A percentile compares a stretch with the other conserved stretches of the same genome.
Evolutionary conservation across 1,140 invertebrate genomes (phyloP).

Genomic region (Sycophila sp.): DNA sequence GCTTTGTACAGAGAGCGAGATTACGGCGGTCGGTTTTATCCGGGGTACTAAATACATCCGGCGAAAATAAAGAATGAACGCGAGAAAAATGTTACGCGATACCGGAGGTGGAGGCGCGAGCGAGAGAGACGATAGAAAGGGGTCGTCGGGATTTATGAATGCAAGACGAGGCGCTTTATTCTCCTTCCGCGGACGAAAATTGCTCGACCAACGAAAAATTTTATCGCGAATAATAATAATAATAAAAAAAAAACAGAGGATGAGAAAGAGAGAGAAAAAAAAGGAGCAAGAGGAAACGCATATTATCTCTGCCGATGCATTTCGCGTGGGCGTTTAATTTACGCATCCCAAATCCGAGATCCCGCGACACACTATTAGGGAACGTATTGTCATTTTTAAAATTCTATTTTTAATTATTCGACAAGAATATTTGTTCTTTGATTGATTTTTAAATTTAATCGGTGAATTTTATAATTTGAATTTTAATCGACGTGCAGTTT

Average conservation of each 20-base stretch:
- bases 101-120: not conserved
- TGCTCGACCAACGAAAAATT: slow-evolving; percentile 17
- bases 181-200: slow-evolving; percentile 11
- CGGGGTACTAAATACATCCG: slow-evolving; percentile 32
- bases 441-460: too few species aligned
- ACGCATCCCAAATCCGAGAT: too few species aligned
- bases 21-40: slow-evolving; percentile 20
- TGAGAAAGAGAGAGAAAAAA: too few species aligned
- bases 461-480: too few species aligned
- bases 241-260: too few species aligned
- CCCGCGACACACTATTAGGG: too few species aligned
- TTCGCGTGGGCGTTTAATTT: slow-evolving; percentile 11
- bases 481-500: too few species aligned
- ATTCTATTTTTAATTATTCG: too few species aligned
- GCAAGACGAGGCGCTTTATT: slow-evolving; percentile 1
- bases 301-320: slow-evolving; percentile 18
- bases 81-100: slow-evolving; percentile 24
- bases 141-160: slow-evolving; percentile 29
- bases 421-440: too few species aligned
- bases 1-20: not conserved
- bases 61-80: slow-evolving; percentile 28
- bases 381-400: too few species aligned
- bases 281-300: too few species aligned
- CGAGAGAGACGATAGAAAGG: slow-evolving; percentile 6
- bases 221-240: slow-evolving; percentile 27